These are phyloP conservation scores for Danaus plexippus DNA, from an alignment of 1,140 invertebrate species.

Conservation along the genomic window DNA sequence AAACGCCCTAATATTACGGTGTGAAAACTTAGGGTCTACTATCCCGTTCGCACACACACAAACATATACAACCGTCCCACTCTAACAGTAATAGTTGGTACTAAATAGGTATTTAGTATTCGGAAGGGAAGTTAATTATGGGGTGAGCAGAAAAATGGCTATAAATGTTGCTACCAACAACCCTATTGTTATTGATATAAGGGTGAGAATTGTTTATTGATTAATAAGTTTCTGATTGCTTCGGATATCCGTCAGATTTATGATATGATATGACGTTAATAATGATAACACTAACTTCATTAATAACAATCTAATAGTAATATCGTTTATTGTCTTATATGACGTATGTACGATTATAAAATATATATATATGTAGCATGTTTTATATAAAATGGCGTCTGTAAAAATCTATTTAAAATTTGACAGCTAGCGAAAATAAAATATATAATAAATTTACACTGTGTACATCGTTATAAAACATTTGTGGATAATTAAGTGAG, in stretches of 20 bases:
- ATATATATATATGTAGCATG: too few species aligned
- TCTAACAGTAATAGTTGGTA: constrained; percentile 45
- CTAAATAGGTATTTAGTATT: constrained; percentile 70
- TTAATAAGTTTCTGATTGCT: constrained; percentile 24
- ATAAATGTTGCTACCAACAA: constrained; percentile 9
- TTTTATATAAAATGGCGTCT: too few species aligned
- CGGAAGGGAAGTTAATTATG: constrained; percentile 66
- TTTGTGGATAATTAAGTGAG: too few species aligned
- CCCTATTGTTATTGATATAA: constrained; percentile 25
- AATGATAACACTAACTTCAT: too few species aligned
- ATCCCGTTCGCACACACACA: constrained; percentile 37
- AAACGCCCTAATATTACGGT: constrained; percentile 38
- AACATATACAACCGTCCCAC: constrained; percentile 19
- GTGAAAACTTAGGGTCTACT: constrained; percentile 40
- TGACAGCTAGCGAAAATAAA: too few species aligned
- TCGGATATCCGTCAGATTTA: constrained; percentile 44
- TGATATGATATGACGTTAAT: constrained; percentile 17
- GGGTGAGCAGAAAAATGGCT: constrained; percentile 61
- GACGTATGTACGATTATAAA: too few species aligned
- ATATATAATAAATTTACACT: too few species aligned
- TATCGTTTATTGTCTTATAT: constrained; percentile 29
- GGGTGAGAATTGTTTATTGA: constrained; percentile 24
- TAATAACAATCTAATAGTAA: constrained; percentile 6
- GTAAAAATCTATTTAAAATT: too few species aligned
- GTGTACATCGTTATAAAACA: too few species aligned